Evolutionary conservation across 2,113 vertebrate genomes (phyloP).

Genomic region (Phodopus roborovskii): DNA sequence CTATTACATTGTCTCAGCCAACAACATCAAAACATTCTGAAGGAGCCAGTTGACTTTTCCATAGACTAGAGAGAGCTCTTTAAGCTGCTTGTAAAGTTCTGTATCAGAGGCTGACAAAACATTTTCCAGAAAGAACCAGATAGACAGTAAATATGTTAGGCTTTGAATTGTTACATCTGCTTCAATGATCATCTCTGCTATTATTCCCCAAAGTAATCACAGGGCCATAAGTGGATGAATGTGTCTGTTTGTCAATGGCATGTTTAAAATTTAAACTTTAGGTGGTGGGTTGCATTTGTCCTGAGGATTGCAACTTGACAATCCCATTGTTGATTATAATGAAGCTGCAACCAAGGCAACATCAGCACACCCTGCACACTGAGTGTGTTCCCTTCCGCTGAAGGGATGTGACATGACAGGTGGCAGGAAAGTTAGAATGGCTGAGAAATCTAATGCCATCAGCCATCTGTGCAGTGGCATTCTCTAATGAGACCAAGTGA

Average conservation of each 20-base stretch:
- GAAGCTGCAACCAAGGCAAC: conserved; percentile 69
- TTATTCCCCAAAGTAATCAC: neutral
- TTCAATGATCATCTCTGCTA: conserved; percentile 12
- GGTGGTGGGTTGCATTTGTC: conserved; percentile 53
- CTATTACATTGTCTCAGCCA: conserved; percentile 28
- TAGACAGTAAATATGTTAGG: conserved; percentile 20
- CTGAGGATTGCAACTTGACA: conserved; percentile 9
- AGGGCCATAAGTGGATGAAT: neutral
- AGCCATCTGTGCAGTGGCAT: conserved; percentile 55
- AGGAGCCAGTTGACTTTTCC: conserved; percentile 43
- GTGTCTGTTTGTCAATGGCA: conserved; percentile 14
- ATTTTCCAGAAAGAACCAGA: neutral
- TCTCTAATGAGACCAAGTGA: conserved; percentile 74
- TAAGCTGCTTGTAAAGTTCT: conserved; percentile 46
- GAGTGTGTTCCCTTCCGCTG: conserved; percentile 29
- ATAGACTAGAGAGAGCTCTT: neutral
- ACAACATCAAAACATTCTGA: conserved; percentile 15
- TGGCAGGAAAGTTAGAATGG: conserved; percentile 69
- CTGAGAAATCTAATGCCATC: conserved; percentile 69
- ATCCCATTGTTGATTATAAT: conserved; percentile 56
- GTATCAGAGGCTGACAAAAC: neutral
- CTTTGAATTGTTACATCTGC: neutral
- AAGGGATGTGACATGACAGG: conserved; percentile 77
- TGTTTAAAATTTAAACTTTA: conserved; percentile 57
- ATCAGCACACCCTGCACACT: conserved; percentile 1